These are phyloP conservation scores for Leiothrix lutea DNA, from an alignment of 2,113 vertebrate species.

Conservation along the genomic window DNA sequence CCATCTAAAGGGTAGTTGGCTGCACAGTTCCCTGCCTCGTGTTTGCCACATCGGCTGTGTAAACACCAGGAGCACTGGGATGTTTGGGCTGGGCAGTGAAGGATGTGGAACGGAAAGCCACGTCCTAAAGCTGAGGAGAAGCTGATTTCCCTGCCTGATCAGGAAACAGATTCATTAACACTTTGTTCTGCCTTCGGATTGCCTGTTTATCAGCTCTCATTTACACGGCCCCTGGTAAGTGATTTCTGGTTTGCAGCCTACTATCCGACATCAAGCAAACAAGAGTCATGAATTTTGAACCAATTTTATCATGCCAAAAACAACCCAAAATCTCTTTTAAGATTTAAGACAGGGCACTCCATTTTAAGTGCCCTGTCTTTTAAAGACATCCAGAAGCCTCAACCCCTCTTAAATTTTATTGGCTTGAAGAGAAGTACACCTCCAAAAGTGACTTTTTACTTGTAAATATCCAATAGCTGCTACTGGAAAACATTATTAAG, in stretches of 20 bases:
- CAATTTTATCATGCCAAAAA: background rate
- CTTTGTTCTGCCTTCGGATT: background rate
- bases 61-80: background rate
- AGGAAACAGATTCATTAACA: background rate
- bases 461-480: background rate
- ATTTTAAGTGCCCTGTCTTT: background rate
- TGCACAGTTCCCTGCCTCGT: background rate
- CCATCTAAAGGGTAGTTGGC: slow-evolving; percentile 59
- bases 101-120: background rate
- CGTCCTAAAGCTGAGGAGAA: background rate
- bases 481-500: background rate
- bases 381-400: background rate
- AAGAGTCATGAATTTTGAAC: background rate
- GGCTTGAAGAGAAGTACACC: background rate
- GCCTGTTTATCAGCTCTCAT: background rate
- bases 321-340: background rate
- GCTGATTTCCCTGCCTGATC: background rate
- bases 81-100: background rate
- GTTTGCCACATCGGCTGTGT: background rate
- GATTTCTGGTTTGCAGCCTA: background rate
- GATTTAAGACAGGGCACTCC: too few relatives aligned
- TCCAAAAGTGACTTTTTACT: background rate
- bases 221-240: background rate
- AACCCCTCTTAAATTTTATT: background rate
- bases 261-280: background rate